These are phyloP conservation scores for Aspidiotus rigidus DNA, from an alignment of 2,888 invertebrate species.

Conservation along the genomic window DNA sequence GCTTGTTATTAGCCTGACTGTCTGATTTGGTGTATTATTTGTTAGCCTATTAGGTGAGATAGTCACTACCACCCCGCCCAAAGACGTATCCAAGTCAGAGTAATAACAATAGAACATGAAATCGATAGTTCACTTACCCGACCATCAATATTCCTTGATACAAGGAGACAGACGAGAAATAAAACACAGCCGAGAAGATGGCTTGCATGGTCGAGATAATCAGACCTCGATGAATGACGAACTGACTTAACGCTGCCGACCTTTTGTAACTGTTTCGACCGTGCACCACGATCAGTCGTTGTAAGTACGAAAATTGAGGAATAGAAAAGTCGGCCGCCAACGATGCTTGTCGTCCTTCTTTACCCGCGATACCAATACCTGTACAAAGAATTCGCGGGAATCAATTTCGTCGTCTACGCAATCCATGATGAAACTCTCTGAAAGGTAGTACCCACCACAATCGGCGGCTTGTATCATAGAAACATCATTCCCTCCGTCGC, in stretches of 20 bases:
- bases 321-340: constrained; percentile 97
- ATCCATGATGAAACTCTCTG: neutral
- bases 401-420: neutral
- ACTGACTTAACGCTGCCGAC: constrained; percentile 94
- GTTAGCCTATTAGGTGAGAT: too few relatives aligned
- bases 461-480: constrained; percentile 62
- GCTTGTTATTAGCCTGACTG: too few relatives aligned
- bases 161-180: constrained; percentile 92
- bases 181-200: constrained; percentile 97
- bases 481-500: constrained; percentile 63
- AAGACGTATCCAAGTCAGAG: too few relatives aligned
- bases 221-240: constrained; percentile 95
- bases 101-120: neutral
- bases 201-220: constrained; percentile 99
- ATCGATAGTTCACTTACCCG: constrained; percentile 48
- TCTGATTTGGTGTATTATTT: too few relatives aligned
- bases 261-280: constrained; percentile 88
- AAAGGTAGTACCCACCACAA: constrained; percentile 42
- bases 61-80: too few relatives aligned
- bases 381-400: constrained; percentile 24
- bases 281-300: constrained; percentile 77
- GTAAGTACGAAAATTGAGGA: constrained; percentile 76
- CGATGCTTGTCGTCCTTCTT: constrained; percentile 83
- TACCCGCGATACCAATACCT: constrained; percentile 82
- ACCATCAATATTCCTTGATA: constrained; percentile 99